Evolutionary conservation across 2,797 vertebrate genomes (phyloP).

Genomic region (Characodon lateralis): DNA sequence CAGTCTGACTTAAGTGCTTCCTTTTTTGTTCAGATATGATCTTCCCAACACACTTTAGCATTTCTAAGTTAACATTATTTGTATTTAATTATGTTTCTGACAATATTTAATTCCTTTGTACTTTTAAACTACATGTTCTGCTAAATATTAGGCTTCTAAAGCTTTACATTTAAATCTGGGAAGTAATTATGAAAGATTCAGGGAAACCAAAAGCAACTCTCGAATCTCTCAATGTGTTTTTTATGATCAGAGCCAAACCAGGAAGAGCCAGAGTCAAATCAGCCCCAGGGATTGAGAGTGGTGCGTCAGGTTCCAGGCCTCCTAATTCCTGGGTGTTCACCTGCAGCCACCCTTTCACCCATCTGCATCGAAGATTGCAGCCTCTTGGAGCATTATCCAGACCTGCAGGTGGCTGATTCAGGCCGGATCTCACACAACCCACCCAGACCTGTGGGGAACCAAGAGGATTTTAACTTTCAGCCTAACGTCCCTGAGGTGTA

Average conservation of each 20-base stretch:
- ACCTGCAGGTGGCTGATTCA: slow-evolving; percentile 69
- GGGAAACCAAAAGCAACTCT: not conserved
- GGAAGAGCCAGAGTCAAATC: slow-evolving; percentile 18
- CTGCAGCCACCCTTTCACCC: not conserved
- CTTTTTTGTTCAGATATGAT: slow-evolving; percentile 5
- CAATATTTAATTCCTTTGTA: too few relatives aligned
- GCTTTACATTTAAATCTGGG: not conserved
- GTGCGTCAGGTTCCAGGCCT: slow-evolving; percentile 33
- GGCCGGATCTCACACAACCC: slow-evolving; percentile 47
- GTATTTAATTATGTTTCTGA: not conserved
- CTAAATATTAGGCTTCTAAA: not conserved
- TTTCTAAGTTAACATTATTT: not conserved
- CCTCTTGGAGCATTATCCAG: slow-evolving; percentile 70
- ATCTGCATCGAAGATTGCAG: slow-evolving; percentile 57
- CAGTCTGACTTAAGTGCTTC: not conserved
- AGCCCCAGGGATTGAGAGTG: slow-evolving; percentile 19
- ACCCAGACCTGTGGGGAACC: slow-evolving; percentile 3
- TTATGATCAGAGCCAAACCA: slow-evolving; percentile 39
- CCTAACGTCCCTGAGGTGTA: not conserved
- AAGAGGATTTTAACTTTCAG: not conserved
- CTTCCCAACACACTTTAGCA: not conserved
- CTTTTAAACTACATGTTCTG: not conserved
- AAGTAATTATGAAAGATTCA: not conserved
- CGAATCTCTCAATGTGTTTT: slow-evolving; percentile 7
- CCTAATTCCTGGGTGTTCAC: slow-evolving; percentile 49